Conservation (phyloP, 2,888 invertebrate genomes). For the Synanthedon andrenaeformis region DNA sequence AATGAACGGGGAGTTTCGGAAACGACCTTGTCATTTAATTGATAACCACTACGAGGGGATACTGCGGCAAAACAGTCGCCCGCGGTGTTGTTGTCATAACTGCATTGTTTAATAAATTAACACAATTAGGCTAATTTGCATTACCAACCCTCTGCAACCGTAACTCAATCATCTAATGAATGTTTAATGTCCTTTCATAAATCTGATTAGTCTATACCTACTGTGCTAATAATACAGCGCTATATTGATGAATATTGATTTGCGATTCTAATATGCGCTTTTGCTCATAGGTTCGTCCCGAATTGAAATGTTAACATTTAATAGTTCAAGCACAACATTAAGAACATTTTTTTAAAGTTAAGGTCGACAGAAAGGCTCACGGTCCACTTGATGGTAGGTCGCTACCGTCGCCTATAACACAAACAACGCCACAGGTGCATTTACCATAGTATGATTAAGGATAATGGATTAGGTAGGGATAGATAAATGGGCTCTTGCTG, state of each 20-base stretch:
- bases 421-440: too few relatives aligned
- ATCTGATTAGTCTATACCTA: background rate
- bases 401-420: too few relatives aligned
- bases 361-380: too few relatives aligned
- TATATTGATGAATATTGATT: background rate
- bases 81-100: constrained; percentile 7
- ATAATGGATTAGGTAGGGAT: too few relatives aligned
- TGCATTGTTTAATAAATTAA: constrained; percentile 10
- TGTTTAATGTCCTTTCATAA: background rate
- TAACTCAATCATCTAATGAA: background rate
- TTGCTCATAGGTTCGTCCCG: too few relatives aligned
- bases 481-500: too few relatives aligned
- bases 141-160: background rate
- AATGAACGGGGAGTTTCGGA: constrained; percentile 8
- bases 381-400: too few relatives aligned
- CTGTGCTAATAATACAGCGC: background rate
- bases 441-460: too few relatives aligned
- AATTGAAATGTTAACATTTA: too few relatives aligned
- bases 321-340: too few relatives aligned
- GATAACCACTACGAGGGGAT: constrained; percentile 7
- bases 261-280: too few relatives aligned
- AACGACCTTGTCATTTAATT: constrained; percentile 10
- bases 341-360: too few relatives aligned
- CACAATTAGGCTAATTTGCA: background rate
- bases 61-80: constrained; percentile 5